Base-by-base conservation (phyloP, 2,888 invertebrate genomes). In the Dioctria linearis region DNA sequence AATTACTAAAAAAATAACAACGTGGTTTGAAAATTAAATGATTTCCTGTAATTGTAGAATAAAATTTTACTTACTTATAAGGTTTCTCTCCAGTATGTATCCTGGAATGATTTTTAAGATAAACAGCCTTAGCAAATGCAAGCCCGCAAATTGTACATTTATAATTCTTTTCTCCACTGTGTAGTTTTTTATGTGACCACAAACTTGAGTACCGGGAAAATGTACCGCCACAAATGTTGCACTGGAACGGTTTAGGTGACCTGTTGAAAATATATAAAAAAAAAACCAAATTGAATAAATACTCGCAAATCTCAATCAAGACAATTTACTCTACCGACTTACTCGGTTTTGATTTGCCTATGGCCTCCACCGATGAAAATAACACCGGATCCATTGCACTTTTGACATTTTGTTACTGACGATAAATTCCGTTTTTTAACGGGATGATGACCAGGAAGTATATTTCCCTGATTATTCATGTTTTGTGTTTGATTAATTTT, bases 81-180 rank as follows among this genome's bases (percentile, higher is more conserved):
- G 96, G 96, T 86, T 96, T 96, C 86, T 92, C 92, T 69, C 96
- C 96, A 0, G 95, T 96, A 85, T 96, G 96, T 85, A 96, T 96
- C 84, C 96, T 91, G 73, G 95, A 95, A 88, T 96, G 96, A 87
- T 96, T 96, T 88, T 96, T 96, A 84, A 96, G 90, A 90, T 96
- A 96, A n/a, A 96, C 96, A 80, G 95, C 95, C 88, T 96, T 96
- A 80, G 96, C 96, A 87, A 96, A 96, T 54, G 95, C 95, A 86
- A 96, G 91, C 13, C 96, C 95, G 88, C 96, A 96, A 82, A 95
- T 95, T 83, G 94, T 94, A 89, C 96, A 96, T 89, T 96, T 96
- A 89, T 95, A 96, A 86, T 96, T 96, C 88, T 96, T 96, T 84
- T 89, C 89, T 9, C 92, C 95, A 11, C 95, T 94, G 88, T 96